Evolutionary conservation across 2,888 invertebrate genomes (phyloP).

Genomic region (Antitype chi): DNA sequence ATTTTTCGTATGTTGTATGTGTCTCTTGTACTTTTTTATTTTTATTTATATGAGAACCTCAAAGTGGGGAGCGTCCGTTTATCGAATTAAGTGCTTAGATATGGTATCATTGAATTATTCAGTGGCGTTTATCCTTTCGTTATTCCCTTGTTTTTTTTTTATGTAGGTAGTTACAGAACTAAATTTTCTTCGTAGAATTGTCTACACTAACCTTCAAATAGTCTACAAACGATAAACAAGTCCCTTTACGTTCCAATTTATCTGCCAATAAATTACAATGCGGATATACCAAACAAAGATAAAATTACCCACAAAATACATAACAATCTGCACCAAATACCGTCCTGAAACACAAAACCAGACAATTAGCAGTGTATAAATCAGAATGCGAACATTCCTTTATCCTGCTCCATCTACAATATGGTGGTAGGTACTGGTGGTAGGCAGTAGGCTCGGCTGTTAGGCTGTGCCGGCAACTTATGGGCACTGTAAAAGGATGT

Average conservation of each 20-base stretch:
- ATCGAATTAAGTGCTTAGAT: constrained; percentile 57
- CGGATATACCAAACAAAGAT: constrained; percentile 17
- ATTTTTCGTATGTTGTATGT: constrained; percentile 60
- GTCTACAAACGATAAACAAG: not conserved
- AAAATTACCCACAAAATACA: constrained; percentile 25
- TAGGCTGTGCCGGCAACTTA: constrained; percentile 79
- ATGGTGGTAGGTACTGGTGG: constrained; percentile 38
- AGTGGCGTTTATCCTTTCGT: constrained; percentile 4
- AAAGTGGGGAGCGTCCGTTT: constrained; percentile 54
- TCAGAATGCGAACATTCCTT: constrained; percentile 60
- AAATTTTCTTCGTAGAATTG: not conserved
- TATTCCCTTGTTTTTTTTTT: not conserved
- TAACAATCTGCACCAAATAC: constrained; percentile 39
- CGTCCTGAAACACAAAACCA: constrained; percentile 56
- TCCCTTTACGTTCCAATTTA: constrained; percentile 26
- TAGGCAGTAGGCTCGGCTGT: constrained; percentile 68
- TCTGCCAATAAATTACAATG: constrained; percentile 22
- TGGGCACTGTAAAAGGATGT: constrained; percentile 82
- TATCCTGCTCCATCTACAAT: constrained; percentile 56
- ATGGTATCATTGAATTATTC: constrained; percentile 53
- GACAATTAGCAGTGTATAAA: constrained; percentile 58
- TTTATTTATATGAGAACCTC: constrained; percentile 42
- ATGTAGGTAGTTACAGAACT: not conserved
- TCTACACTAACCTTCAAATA: constrained; percentile 9
- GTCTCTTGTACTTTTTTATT: constrained; percentile 1